Percentiles rank a stretch among this genome's conserved stretches.
Conservation (phyloP, 2,113 vertebrate genomes). For the Morone saxatilis region DNA sequence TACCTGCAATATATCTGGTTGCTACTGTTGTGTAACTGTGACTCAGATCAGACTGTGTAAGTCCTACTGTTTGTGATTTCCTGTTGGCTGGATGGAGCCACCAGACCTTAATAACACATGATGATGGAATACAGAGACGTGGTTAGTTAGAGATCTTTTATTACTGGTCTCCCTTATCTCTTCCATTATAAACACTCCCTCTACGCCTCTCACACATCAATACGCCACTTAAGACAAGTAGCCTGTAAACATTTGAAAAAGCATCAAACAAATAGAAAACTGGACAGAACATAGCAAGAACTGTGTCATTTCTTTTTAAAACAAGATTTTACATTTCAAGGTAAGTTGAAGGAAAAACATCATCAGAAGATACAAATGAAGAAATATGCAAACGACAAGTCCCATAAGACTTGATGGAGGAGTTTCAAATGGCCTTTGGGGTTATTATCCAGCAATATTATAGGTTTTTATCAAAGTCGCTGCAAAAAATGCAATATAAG, state of each 20-base stretch:
- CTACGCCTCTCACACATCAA: slow-evolving; percentile 55
- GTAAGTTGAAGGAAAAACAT: slow-evolving; percentile 36
- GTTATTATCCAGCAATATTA: slow-evolving; percentile 22
- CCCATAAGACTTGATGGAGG: neutral
- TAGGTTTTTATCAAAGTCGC: slow-evolving; percentile 32
- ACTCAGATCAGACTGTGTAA: neutral
- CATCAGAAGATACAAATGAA: slow-evolving; percentile 31
- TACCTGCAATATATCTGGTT: neutral
- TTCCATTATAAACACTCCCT: slow-evolving; percentile 59
- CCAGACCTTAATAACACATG: neutral
- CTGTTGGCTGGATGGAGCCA: neutral
- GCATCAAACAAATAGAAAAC: slow-evolving; percentile 69
- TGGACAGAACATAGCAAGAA: slow-evolving; percentile 62
- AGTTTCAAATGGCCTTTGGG: slow-evolving; percentile 24
- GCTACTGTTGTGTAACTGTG: neutral
- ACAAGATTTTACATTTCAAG: slow-evolving; percentile 57
- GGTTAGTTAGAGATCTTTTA: slow-evolving; percentile 58
- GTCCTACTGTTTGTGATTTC: neutral
- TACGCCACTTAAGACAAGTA: slow-evolving; percentile 77
- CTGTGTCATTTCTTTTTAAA: slow-evolving; percentile 30
- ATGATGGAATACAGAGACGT: neutral
- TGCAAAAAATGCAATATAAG: slow-evolving; percentile 51
- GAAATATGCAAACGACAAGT: slow-evolving; percentile 14
- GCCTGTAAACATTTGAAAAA: slow-evolving; percentile 84
- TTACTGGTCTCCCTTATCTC: slow-evolving; percentile 67